phyloP scores from a whole-genome alignment of 2,797 vertebrate species.

The Varecia variegata region DNA sequence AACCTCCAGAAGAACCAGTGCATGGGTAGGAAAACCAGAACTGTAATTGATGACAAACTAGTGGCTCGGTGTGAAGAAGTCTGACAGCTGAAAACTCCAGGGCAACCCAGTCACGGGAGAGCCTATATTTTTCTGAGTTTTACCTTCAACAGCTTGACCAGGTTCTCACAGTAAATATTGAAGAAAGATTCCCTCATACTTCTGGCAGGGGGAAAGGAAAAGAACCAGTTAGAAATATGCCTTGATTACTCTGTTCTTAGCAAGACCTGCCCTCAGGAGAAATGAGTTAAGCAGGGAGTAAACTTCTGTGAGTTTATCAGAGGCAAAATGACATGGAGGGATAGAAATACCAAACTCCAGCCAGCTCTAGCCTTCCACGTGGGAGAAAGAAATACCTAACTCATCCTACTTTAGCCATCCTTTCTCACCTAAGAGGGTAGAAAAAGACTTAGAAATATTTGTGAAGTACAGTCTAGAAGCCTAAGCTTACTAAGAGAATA shows the following conservation, averaged over 20 bases:
- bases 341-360: not conserved
- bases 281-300: not conserved
- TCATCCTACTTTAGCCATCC: no score
- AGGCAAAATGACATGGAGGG: not conserved
- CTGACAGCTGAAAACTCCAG: not conserved
- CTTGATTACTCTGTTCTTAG: not conserved
- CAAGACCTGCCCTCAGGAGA: not conserved
- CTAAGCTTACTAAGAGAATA: not conserved
- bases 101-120: fast-evolving
- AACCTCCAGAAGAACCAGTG: not conserved
- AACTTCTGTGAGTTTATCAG: not conserved
- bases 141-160: not conserved
- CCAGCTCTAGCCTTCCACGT: not conserved
- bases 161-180: not conserved
- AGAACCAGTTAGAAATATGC: not conserved
- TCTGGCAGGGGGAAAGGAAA: not conserved
- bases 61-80: not conserved
- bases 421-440: not conserved
- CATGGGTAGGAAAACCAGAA: not conserved
- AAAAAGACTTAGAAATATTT: not conserved
- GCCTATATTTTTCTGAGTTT: not conserved
- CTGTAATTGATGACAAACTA: not conserved
- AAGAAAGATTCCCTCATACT: not conserved
- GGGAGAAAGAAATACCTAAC: not conserved
- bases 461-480: not conserved